Percentiles rank a stretch among this genome's conserved stretches.
phyloP scores from a whole-genome alignment of 2,888 invertebrate genomes.

The Synanthedon vespiformis region DNA sequence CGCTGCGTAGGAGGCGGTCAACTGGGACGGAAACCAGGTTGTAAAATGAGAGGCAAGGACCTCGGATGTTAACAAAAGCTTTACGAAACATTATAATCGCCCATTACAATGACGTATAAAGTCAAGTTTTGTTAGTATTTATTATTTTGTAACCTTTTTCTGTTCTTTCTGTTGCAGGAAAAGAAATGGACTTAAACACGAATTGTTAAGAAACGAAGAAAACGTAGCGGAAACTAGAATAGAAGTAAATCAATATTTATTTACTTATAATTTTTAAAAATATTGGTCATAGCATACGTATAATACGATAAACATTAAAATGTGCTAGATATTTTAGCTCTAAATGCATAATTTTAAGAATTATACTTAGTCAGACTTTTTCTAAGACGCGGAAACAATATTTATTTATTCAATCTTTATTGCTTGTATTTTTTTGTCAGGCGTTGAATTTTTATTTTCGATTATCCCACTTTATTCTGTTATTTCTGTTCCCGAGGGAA shows the following conservation, averaged over 20 bases:
- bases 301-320: neutral
- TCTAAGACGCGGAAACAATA: too few relatives aligned
- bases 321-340: too few relatives aligned
- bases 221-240: constrained; percentile 57
- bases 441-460: too few relatives aligned
- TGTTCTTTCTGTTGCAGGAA: constrained; percentile 39
- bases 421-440: too few relatives aligned
- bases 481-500: too few relatives aligned
- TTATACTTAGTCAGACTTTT: too few relatives aligned
- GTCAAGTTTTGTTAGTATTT: neutral
- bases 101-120: neutral
- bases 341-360: too few relatives aligned
- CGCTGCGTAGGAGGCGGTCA: constrained; percentile 51
- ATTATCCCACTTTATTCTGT: too few relatives aligned
- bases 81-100: neutral
- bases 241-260: constrained; percentile 17
- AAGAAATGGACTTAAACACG: constrained; percentile 57
- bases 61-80: neutral
- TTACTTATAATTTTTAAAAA: constrained; percentile 1
- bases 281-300: neutral
- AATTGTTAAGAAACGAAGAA: constrained; percentile 55
- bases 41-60: constrained; percentile 5
- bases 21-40: constrained; percentile 36
- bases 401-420: too few relatives aligned
- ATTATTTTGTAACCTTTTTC: constrained; percentile 1